Evolutionary conservation across 1,140 invertebrate genomes (phyloP).

Genomic region (Neodiprion virginianus): DNA sequence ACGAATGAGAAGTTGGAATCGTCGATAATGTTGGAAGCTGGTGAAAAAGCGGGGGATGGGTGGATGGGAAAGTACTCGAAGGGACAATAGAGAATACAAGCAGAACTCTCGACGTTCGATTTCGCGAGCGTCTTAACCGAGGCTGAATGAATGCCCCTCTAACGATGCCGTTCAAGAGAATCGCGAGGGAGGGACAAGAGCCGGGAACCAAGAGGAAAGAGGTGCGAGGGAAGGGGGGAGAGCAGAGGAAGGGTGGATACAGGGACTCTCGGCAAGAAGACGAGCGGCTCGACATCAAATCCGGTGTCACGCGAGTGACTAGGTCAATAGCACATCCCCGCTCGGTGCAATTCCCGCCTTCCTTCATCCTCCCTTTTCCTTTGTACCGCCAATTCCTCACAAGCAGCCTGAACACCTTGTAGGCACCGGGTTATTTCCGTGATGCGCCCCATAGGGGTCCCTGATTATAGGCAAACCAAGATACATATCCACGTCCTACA

Average conservation of each 20-base stretch:
- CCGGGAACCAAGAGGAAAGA: neutral
- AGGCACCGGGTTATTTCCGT: no score
- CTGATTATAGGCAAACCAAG: no score
- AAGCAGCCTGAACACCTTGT: no score
- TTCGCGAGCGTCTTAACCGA: slow-evolving; percentile 16
- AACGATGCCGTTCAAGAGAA: neutral
- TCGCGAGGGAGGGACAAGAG: neutral
- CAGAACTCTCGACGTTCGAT: slow-evolving; percentile 17
- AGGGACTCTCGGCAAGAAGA: no score
- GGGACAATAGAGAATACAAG: slow-evolving; percentile 16
- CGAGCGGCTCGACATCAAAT: neutral
- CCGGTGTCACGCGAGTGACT: neutral
- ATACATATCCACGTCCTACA: no score
- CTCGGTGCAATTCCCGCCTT: neutral
- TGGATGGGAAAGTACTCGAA: slow-evolving; percentile 13
- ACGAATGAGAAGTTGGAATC: neutral
- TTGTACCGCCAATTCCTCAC: no score
- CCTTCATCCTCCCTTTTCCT: neutral
- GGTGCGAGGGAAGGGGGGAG: neutral
- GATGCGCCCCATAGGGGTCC: no score
- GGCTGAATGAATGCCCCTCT: neutral
- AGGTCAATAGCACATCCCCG: slow-evolving; percentile 3
- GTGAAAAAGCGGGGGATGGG: slow-evolving; percentile 9
- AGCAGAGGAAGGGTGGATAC: neutral
- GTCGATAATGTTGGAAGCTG: neutral